Evolutionary conservation across 2,113 vertebrate species (phyloP).

Genomic region (Malurus melanocephalus): DNA sequence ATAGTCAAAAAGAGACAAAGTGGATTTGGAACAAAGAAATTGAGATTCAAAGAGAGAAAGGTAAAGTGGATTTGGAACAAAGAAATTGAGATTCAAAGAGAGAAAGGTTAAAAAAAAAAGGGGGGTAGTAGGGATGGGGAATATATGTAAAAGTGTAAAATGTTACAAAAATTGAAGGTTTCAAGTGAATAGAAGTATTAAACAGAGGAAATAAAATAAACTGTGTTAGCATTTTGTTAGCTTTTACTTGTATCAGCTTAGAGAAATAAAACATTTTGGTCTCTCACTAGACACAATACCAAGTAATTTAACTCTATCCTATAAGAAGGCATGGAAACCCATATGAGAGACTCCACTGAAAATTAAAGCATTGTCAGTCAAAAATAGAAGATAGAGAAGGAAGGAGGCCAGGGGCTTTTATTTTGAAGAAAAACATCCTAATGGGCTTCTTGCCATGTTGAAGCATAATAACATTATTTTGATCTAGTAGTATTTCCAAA

Average conservation of each 20-base stretch:
- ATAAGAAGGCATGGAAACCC: background rate
- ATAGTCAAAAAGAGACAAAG: background rate
- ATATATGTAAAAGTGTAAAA: background rate
- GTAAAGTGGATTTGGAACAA: background rate
- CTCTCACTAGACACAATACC: background rate
- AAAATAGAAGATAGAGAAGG: background rate
- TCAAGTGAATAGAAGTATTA: background rate
- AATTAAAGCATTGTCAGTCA: background rate
- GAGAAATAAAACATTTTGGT: background rate
- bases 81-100: background rate
- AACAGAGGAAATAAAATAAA: background rate
- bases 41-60: background rate
- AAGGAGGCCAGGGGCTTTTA: background rate
- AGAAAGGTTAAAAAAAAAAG: background rate
- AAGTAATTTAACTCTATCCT: background rate
- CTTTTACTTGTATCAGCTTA: background rate
- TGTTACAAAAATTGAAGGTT: background rate
- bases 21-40: background rate
- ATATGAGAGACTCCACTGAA: background rate
- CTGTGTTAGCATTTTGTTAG: background rate
- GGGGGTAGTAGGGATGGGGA: background rate
- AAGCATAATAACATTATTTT: background rate
- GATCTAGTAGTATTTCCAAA: background rate
- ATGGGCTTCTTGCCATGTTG: background rate
- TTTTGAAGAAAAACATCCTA: background rate